Evolutionary conservation across 2,888 invertebrate species (phyloP), one percentile per base, ranked within the genome.

Genomic region (Phalera bucephala): DNA sequence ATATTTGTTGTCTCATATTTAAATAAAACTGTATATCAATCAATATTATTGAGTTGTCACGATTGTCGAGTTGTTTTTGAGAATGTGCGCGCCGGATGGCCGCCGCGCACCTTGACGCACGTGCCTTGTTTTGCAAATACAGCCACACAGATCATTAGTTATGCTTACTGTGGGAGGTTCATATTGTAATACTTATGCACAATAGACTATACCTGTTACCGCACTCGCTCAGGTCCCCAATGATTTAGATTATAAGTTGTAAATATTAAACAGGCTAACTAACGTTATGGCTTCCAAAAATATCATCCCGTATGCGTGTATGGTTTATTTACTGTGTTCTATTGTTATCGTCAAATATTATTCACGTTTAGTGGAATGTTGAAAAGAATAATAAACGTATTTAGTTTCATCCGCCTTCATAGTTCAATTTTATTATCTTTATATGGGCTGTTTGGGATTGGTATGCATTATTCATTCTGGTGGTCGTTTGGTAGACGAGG

Each of bases 31-130:
- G 50, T 46, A 44, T 22, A 40, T 41, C 50, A 57, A 55, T 67
- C 62, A 62, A 57, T 64, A 63, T 60, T 62, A 64, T 67, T 62
- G 60, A 64, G 58, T 60, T 55, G 55, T 63, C 48, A 53, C 52
- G 59, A 56, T 10, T 52, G 60, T 64, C 52, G 60, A 52, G 42
- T 27, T 33, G 44, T 45, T 48, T 54, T 45, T 50, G 54, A 51
- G 60, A 59, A 64, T 65, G 64, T 58, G 60, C 55, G 57, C 55
- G 63, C 67, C 73, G 75, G 73, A 73, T 72, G 72, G 64, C 50
- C 45, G 40, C 44, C 52, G 61, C 64, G 55, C 60, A 53, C 52
- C 56, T 59, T 36, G 32, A 39, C 32, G 57, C 52, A 75, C 76
- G 74, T 76, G 76, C 57, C 36, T 38, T 15, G 75, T 50, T 52